A percentile compares a stretch with the other conserved stretches of the same genome.
phyloP scores from a whole-genome alignment of 2,797 vertebrate genomes.

The Pitangus sulphuratus region DNA sequence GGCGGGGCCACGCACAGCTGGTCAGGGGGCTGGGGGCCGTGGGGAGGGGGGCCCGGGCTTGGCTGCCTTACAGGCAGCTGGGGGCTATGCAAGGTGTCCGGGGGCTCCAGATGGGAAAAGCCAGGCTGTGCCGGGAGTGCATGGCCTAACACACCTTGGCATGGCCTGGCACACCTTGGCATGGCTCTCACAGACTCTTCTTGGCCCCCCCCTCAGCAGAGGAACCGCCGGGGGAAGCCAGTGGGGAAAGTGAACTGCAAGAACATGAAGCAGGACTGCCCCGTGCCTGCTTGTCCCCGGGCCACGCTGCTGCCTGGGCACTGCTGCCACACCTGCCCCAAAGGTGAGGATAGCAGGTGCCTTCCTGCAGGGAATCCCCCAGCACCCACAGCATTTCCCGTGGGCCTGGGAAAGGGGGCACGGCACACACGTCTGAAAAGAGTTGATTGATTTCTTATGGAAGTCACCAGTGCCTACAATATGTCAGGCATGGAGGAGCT shows the following conservation, averaged over 20 bases:
- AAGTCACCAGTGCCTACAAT: background rate
- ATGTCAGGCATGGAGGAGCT: background rate
- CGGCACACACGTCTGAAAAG: accelerated
- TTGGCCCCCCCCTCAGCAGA: constrained; percentile 75
- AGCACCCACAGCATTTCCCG: background rate
- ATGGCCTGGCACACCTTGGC: background rate
- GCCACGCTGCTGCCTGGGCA: constrained; percentile 87
- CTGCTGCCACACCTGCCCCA: constrained; percentile 92
- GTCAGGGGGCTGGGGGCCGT: background rate
- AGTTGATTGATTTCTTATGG: background rate
- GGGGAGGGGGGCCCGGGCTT: background rate
- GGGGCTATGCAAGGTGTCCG: constrained; percentile 15
- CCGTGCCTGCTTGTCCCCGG: constrained; percentile 80
- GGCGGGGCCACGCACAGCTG: constrained; percentile 1
- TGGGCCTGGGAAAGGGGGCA: background rate
- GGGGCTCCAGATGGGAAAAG: background rate
- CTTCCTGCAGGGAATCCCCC: background rate
- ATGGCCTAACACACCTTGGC: background rate
- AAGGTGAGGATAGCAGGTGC: constrained; percentile 64
- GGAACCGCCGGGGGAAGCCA: constrained; percentile 85
- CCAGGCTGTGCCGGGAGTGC: background rate
- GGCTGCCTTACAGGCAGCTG: constrained; percentile 4
- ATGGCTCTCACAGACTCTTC: background rate
- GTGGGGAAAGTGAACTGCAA: constrained; percentile 92
- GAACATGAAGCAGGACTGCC: constrained; percentile 94